Base-by-base conservation (phyloP, 2,797 vertebrate species). In the Silurus aristotelis region DNA sequence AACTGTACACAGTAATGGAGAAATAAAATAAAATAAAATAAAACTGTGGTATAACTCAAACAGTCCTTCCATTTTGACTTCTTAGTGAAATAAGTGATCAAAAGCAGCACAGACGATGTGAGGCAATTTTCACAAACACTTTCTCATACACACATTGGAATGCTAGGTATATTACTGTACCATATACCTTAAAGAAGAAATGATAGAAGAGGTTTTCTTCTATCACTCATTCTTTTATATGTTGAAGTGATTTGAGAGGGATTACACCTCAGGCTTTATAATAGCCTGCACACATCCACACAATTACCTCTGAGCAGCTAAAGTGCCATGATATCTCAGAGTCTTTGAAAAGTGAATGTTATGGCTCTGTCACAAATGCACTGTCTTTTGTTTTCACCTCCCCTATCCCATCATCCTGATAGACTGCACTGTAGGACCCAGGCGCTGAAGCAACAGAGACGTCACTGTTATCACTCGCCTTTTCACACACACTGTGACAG, bases 341-440 rank as follows among this genome's bases (percentile, higher is more conserved):
- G 91, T 91, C 88, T 92, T 90, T 86, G 91, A 93, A 90, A 92
- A 94, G 91, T 93, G 58, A 92, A 93, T 91, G 91, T 88, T 77
- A 89, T 88, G 90, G 91, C 88, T 90, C 87, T 84, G 87, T 87
- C 56, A 76, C 89, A 91, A 93, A 67, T 84, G 58, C 13, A 85
- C 94, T 94, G 87, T 27, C 90, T 92, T 90, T 72, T 90, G 84
- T 87, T 92, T 86, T 86, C 22, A 88, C 76, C 71, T 90, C 84
- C 78, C 88, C 79, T 17, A 84, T 66, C 77, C 27, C 80, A 52
- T 83, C 77, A 72, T 83, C 78, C 86, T 86, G 75, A 87, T 75
- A 80, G 43, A 80, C 79, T 52, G 82, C 52, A 82, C 90, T 90
- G 85, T 82, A 55, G 86, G 89, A 91, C 90, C 90, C 89, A n/a